These are phyloP conservation scores for Ormyrus labotus DNA, from an alignment of 2,888 invertebrate genomes.

Conservation along the genomic window DNA sequence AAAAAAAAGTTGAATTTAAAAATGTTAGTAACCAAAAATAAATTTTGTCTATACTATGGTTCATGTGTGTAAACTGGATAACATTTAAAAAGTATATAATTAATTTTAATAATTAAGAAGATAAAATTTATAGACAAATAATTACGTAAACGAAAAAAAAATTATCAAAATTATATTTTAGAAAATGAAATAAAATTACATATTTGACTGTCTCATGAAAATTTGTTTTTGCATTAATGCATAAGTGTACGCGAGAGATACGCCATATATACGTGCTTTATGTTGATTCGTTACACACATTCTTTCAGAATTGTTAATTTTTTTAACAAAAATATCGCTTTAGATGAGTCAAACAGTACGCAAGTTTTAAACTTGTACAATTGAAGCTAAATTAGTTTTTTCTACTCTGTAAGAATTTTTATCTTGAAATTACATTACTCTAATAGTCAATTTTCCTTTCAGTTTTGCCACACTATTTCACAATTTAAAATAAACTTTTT, in stretches of 20 bases:
- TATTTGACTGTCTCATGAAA: slow-evolving; percentile 42
- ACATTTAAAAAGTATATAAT: neutral
- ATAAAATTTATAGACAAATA: too few relatives aligned
- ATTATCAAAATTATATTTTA: slow-evolving; percentile 15
- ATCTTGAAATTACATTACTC: slow-evolving; percentile 31
- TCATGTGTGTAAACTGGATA: neutral
- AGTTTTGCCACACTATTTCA: slow-evolving; percentile 17
- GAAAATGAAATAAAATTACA: slow-evolving; percentile 18
- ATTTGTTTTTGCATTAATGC: neutral
- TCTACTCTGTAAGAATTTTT: slow-evolving; percentile 33
- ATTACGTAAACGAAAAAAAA: neutral
- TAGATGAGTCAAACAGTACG: slow-evolving; percentile 46
- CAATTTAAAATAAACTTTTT: slow-evolving; percentile 23
- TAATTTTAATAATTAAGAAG: too few relatives aligned
- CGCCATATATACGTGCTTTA: slow-evolving; percentile 17
- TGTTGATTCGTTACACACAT: slow-evolving; percentile 47
- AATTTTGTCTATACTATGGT: neutral
- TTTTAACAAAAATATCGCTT: slow-evolving; percentile 57
- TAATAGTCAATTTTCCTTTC: slow-evolving; percentile 28
- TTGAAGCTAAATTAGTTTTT: slow-evolving; percentile 39
- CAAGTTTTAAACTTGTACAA: slow-evolving; percentile 55
- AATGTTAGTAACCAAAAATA: neutral
- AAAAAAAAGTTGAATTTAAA: neutral
- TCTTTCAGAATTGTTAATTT: slow-evolving; percentile 55
- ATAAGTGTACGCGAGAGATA: neutral